Evolutionary conservation across 1,140 invertebrate species (phyloP), one percentile per base, ranked within the genome.

Genomic region (Drusus annulatus): DNA sequence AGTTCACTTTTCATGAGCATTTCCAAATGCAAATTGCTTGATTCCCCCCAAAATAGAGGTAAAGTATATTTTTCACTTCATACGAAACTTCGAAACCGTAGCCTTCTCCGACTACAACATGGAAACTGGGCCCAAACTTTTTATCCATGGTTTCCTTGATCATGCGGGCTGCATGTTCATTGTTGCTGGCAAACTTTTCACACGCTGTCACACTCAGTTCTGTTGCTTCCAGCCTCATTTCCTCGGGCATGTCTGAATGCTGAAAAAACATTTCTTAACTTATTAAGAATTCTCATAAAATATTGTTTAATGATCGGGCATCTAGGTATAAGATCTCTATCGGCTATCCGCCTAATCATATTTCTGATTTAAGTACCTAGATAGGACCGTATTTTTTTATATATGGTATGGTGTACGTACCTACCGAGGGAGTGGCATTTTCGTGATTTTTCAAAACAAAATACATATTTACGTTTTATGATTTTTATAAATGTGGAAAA

Each of bases 111-210:
- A 98, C 94, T 0, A 98, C 94, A 0, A 95, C 96, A 89, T 98
- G 96, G 93, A 97, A 98, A 16, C 95, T 93, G 0, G 96, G 93
- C 21, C 97, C 97, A 88, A 96, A 98, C 86, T 97, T 97, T 89
- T 97, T 97, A 87, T 99, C 98, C 93, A 99, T 93, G 71, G 92
- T 93, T 84, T 98, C 96, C 88, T 99, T 98, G 25, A 99, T 96
- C 91, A 95, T 94, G 84, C 93, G 94, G 19, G 97, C 96, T 7
- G 95, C 91, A 16, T 88, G 83, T 83, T 93, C 91, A 83, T 89
- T 96, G 89, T 98, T 97, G 3, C 93, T 89, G 0, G 94, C 89
- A 89, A 94, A 95, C 90, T 98, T 98, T 89, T 98, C 97, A 86
- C 96, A 96, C 0, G 97, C 96, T 5, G 95, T 97, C 50, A 97